Conservation (phyloP, 2,797 vertebrate species). For the Helostoma temminkii region DNA sequence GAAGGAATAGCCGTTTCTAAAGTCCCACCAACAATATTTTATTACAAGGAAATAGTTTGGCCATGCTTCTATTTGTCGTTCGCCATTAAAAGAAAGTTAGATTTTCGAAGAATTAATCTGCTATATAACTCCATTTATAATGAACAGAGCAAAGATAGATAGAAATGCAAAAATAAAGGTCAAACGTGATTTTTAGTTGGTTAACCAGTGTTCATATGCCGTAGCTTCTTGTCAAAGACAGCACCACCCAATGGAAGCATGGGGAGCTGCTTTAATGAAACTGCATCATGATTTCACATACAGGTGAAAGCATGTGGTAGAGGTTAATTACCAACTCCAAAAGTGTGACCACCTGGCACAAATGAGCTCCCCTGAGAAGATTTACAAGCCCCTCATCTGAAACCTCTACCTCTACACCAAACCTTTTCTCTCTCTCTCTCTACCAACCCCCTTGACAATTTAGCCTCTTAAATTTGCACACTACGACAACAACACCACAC, state of each 20-base stretch:
- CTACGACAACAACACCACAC: conserved; percentile 33
- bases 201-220: conserved; percentile 8
- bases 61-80: conserved; percentile 47
- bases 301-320: conserved; percentile 75
- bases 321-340: conserved; percentile 66
- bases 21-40: conserved; percentile 52
- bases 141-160: conserved; percentile 3
- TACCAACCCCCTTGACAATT: conserved; percentile 5
- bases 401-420: conserved; percentile 39
- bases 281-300: conserved; percentile 55
- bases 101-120: conserved; percentile 74
- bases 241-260: conserved; percentile 39
- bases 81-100: conserved; percentile 66
- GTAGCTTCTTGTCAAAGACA: conserved; percentile 31
- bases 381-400: conserved; percentile 65
- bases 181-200: conserved; percentile 19
- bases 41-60: conserved; percentile 57
- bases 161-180: too few relatives aligned
- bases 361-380: conserved; percentile 72
- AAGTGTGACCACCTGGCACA: conserved; percentile 70
- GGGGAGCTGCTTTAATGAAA: conserved; percentile 13
- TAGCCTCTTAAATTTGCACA: conserved; percentile 33
- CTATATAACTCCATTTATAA: conserved; percentile 40
- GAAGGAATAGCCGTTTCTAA: conserved; percentile 36
- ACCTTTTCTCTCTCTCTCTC: conserved; percentile 1